Evolutionary conservation across 1,140 invertebrate species (phyloP), one percentile per base, ranked within the genome.

Genomic region (Steinernema khuongi): DNA sequence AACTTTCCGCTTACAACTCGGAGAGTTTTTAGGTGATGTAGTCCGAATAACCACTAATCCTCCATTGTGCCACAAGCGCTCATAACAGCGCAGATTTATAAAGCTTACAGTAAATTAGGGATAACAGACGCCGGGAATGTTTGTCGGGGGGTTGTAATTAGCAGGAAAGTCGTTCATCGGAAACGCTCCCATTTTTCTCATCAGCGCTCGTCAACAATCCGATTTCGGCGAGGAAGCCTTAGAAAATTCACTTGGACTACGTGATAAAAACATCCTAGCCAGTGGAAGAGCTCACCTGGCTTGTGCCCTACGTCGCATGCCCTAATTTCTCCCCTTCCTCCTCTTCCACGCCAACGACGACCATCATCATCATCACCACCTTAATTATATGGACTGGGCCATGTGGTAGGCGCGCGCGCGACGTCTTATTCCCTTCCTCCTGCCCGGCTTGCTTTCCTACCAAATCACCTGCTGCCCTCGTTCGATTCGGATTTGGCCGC

Each of bases 361-460:
- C 50, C 22, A 60, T 4, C 50, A 60, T 22, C 50, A 60, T 60
- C 50, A 41, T 41, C 36, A 60, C 26, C 50, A 60, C 50, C 50
- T 60, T 60, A 60, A 60, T 60, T 60, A 60, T 60, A 60, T 60
- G 50, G 50, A 60, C 50, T 17, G 50, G 50, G 50, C 50, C 50
- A 60, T 60, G 50, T 60, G 50, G 50, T 60, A 60, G 19, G 50
- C 50, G 50, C 50, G n/a, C n/a, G 50, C 50, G 50, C 50, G 36
- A 41, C 50, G 50, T 60, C 50, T 60, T 60, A 60, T 60, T 11
- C 50, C 50, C 22, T 60, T 41, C n/a, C 36, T n/a, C 36, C n/a
- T 41, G 36, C 36, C 36, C 36, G n/a, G 7, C n/a, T n/a, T 41
- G 36, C 7, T 22, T 60, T 60, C 50, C 50, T 26, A 7, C 50